Evolutionary conservation across 2,888 invertebrate species (phyloP), one percentile per base, ranked within the genome.

Genomic region (Fragum whitleyi): DNA sequence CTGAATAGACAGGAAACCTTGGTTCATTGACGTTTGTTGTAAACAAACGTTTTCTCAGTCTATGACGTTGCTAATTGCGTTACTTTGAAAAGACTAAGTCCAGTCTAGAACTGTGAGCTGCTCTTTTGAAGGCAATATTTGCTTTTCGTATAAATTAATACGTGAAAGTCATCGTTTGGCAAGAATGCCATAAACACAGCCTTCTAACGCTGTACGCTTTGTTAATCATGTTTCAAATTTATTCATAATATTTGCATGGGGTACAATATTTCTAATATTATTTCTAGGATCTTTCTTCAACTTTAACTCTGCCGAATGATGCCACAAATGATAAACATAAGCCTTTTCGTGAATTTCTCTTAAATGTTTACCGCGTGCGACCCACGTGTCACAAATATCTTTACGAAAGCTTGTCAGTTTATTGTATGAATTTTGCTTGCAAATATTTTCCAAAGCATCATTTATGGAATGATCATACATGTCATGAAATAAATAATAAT

Each of bases 401-500:
- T 42, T 28, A 42, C 65, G 65, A 42, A 42, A 65, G 19, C 26
- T 16, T 2, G 65, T 11, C 23, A 65, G 65, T 39, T 39, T 65
- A 11, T 23, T 65, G 42, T 65, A 65, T 9, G 65, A 65, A 14
- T 39, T 21, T 9, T 21, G 42, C 16, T 42, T 42, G 42, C 65
- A 65, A n/a, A 23, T 65, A 14, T 23, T 36, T 39, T 65, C 65
- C 42, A 65, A 42, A 9, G 39, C 47, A 39, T 26, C 65, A 26
- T 65, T 65, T 42, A 65, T 65, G 2, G 65, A 65, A 32, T 21
- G 65, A 42, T 65, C 65, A 14, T 65, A 65, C 65, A 65, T 65
- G n/a, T 65, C 65, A 65, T 65, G 65, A 42, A 65, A 65, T n/a
- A 65, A 26, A 65, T 36, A 65, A 36, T 65, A 65, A 36, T 65